Evolutionary conservation across 2,113 vertebrate genomes (phyloP).

Genomic region (Tylochromis polylepis): DNA sequence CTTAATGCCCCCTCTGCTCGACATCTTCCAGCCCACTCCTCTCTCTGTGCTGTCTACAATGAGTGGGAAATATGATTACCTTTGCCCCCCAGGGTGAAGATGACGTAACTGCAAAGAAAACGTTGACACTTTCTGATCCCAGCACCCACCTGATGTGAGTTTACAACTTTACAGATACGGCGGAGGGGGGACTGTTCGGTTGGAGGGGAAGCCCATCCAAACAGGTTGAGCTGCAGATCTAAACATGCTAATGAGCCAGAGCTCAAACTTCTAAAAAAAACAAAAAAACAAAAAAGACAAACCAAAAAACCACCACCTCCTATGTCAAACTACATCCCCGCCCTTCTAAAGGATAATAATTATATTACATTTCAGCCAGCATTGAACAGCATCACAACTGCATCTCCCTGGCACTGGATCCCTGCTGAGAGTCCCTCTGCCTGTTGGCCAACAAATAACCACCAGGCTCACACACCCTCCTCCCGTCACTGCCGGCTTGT

Average conservation of each 20-base stretch:
- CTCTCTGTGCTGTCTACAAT: not conserved
- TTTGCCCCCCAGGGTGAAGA: not conserved
- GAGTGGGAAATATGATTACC: constrained; percentile 34
- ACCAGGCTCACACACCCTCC: not conserved
- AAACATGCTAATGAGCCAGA: not conserved
- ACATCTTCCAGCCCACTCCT: not conserved
- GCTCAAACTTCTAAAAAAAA: not conserved
- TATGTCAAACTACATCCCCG: not conserved
- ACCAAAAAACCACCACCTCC: not conserved
- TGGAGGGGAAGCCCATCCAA: not conserved
- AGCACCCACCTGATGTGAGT: not conserved
- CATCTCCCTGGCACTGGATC: not conserved
- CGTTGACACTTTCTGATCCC: not conserved
- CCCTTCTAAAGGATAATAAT: not conserved
- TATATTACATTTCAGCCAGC: not conserved
- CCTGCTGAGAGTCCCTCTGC: not conserved
- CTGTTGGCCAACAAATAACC: not conserved
- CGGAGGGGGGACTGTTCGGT: not conserved
- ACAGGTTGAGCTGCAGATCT: not conserved
- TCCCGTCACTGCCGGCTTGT: not conserved
- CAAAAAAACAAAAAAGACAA: too few species aligned
- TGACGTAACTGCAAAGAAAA: not conserved
- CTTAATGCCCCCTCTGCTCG: not conserved
- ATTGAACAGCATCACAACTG: not conserved
- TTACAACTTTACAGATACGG: not conserved